Evolutionary conservation across 2,797 vertebrate species (phyloP), one percentile per base, ranked within the genome.

Genomic region (Alcedo atthis): DNA sequence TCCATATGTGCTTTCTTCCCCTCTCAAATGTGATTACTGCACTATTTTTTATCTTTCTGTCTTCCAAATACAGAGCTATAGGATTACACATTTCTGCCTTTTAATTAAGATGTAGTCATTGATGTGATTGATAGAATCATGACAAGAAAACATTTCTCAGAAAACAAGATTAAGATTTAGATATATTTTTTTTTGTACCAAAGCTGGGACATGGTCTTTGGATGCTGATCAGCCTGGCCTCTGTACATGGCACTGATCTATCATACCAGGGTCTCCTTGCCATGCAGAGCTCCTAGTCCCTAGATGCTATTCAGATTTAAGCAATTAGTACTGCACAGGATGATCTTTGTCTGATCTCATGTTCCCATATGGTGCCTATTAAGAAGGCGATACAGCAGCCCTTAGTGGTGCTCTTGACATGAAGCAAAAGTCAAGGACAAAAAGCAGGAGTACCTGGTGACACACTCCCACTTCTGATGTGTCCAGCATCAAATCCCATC

Each of bases 1-100:
- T 91, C 93, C 96, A 95, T 67, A 94, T 95, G 95, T 89, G 71
- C 70, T 85, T 91, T 58, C 54, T 78, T 59, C 57, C 37, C 42
- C 61, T 71, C 55, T 42, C 46, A 66, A 55, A 26, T 24, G 62
- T 25, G 35, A 89, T 86, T 75, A 55, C 40, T 67, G 42, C 63
- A 61, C 8, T 54, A 58, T 76, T 90, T 90, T 87, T 91, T 73
- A n/a, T 46, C 6, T 62, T 22, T 86, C 35, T 54, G 35, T 42
- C 66, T 66, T 79, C 76, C 49, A 76, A 70, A 79, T 35, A 55
- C 11, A 85, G 59, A 81, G 53, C 64, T 92, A 83, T 73, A 81
- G 33, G 61, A 84, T 87, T 80, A 82, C 78, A 45, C 10, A 12
- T 15, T 43, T 57, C 49, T 51, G 30, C 30, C 54, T 93, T 82